phyloP scores from a whole-genome alignment of 2,888 invertebrate species.

The Lasioglossum pauxillum region DNA sequence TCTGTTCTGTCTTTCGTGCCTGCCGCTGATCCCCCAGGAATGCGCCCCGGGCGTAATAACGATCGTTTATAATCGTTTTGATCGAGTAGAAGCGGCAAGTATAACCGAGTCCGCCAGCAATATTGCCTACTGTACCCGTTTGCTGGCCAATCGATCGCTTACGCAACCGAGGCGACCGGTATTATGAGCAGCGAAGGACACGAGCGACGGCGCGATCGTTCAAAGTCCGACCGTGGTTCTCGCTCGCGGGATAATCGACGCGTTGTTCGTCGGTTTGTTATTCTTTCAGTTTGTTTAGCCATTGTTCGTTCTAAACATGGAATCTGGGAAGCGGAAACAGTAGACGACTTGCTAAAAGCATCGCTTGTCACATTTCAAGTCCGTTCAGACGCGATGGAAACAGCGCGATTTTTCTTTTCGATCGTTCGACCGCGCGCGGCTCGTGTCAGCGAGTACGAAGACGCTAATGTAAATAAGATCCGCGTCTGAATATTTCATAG shows the following conservation, averaged over 20 bases:
- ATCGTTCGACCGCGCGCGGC: too few relatives aligned
- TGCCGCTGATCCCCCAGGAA: conserved; percentile 62
- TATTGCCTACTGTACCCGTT: conserved; percentile 70
- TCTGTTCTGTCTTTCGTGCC: conserved; percentile 19
- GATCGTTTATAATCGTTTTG: conserved; percentile 71
- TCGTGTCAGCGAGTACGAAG: too few relatives aligned
- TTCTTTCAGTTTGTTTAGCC: not conserved
- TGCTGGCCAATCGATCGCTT: conserved; percentile 73
- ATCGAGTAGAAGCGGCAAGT: conserved; percentile 65
- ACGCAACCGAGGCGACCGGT: conserved; percentile 76
- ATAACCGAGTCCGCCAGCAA: conserved; percentile 63
- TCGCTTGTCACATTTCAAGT: too few relatives aligned
- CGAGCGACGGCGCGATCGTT: conserved; percentile 73
- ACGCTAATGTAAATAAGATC: too few relatives aligned
- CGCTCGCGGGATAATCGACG: conserved; percentile 10
- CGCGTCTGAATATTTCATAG: too few relatives aligned
- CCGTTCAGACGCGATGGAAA: too few relatives aligned
- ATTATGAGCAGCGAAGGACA: conserved; percentile 80
- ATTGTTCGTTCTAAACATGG: not conserved
- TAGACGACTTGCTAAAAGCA: not conserved
- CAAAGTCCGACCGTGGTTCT: conserved; percentile 71
- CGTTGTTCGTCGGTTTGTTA: not conserved
- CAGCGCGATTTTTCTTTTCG: too few relatives aligned
- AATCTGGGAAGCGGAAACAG: not conserved
- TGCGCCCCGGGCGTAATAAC: conserved; percentile 67